Conservation (phyloP, 2,113 vertebrate species). For the Canis aureus region DNA sequence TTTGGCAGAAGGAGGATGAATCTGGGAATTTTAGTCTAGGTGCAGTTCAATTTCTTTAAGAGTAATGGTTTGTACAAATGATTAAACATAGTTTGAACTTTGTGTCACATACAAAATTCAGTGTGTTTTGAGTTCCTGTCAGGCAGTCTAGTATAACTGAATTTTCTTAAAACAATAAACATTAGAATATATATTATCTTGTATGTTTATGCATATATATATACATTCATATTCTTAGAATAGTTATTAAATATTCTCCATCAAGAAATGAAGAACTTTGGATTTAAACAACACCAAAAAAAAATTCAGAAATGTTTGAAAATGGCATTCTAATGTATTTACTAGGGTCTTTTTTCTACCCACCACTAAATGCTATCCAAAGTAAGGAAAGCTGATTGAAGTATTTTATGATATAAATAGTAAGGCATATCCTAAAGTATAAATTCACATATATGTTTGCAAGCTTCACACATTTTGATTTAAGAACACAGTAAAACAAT, state of each 20-base stretch:
- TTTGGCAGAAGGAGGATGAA: slow-evolving; percentile 91
- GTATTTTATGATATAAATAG: neutral
- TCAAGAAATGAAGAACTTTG: neutral
- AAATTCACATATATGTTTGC: neutral
- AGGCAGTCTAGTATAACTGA: neutral
- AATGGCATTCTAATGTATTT: neutral
- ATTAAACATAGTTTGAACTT: slow-evolving; percentile 21
- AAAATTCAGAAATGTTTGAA: neutral
- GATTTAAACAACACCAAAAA: neutral
- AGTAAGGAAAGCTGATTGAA: neutral
- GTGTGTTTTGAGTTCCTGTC: neutral
- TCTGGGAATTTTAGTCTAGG: slow-evolving; percentile 82
- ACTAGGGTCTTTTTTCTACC: neutral
- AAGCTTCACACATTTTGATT: neutral
- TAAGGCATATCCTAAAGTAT: neutral
- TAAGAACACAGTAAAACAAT: neutral
- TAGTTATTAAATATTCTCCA: neutral
- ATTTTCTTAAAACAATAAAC: slow-evolving; percentile 29
- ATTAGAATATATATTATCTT: neutral
- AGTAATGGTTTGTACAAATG: slow-evolving; percentile 47
- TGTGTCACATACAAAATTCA: neutral
- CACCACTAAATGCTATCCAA: neutral
- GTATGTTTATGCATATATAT: neutral
- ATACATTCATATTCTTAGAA: neutral
- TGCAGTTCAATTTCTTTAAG: slow-evolving; percentile 77